A percentile compares a stretch with the other conserved stretches of the same genome.
Conservation (phyloP, 2,888 invertebrate genomes). For the Erebia palarica region DNA sequence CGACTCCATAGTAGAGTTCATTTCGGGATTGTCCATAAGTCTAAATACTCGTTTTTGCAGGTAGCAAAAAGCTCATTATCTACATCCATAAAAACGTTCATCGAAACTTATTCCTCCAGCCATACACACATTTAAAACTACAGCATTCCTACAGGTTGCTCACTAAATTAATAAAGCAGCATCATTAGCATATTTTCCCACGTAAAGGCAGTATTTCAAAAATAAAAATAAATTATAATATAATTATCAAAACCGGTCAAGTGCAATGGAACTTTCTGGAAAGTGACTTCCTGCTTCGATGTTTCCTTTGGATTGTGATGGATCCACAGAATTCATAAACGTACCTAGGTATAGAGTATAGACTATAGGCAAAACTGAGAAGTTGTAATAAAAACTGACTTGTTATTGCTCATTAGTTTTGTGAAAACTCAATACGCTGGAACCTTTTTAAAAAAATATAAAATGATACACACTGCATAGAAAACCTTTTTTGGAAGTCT, state of each 20-base stretch:
- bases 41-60: neutral
- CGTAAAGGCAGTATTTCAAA: constrained; percentile 15
- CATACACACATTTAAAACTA: neutral
- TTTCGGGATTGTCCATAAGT: neutral
- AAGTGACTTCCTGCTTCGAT: neutral
- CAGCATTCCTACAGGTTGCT: constrained; percentile 5
- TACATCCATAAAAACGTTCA: neutral
- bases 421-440: too few species aligned
- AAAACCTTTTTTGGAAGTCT: too few species aligned
- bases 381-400: too few species aligned
- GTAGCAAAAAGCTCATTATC: neutral
- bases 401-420: too few species aligned
- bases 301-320: too few species aligned
- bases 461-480: too few species aligned
- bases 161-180: constrained; percentile 7
- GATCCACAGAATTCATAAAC: too few species aligned
- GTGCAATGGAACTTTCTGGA: neutral
- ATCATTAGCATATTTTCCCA: constrained; percentile 33
- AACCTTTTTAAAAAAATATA: too few species aligned
- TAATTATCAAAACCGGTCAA: neutral
- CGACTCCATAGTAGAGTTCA: too few species aligned
- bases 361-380: too few species aligned
- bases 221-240: neutral
- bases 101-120: neutral
- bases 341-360: too few species aligned